Evolutionary conservation across 2,113 vertebrate genomes (phyloP), one percentile per base, ranked within the genome.

Genomic region (Corythaeola cristata): DNA sequence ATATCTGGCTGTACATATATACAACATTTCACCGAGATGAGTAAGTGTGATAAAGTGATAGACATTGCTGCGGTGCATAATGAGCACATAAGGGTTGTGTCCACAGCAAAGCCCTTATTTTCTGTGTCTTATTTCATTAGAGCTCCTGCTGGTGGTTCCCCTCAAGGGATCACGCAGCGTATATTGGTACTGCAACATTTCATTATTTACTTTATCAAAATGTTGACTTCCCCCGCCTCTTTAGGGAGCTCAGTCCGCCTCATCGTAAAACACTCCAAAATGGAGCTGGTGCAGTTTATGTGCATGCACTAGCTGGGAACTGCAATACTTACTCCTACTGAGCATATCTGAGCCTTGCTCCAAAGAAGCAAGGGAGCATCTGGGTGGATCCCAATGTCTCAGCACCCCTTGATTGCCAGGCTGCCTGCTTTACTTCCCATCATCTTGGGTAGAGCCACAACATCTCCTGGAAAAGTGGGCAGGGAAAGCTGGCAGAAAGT

Each of bases 131-230:
- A 89, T 77, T 93, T 92, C 84, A 88, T 96, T 92, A 89, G 52
- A 32, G 18, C 53, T 95, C 22, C 0, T 72, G 66, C 58, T 72
- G 60, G 52, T 76, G 62, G 22, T 52, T 96, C 69, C 66, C 84
- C 96, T 62, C 86, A 82, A 64, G 96, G 86, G 81, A 94, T 89
- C 71, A 37, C 47, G n/a, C 2, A 11, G 50, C 0, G 0, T 92
- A 30, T 95, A 91, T 89, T 73, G 62, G 45, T 79, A 32, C 74
- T 83, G 62, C 87, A 87, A 19, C 63, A 35, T 94, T 97, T 97
- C 84, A 95, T 97, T 95, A 94, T 89, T 97, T 92, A 89, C 84
- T 92, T 97, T 95, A 95, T 95, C 86, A 75, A 78, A 73, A 82
- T 1, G 1, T 75, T 92, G 66, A 39, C 87, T 95, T 94, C 53